Evolutionary conservation across 1,140 invertebrate species (phyloP).

Genomic region (Drosophila kikkawai): DNA sequence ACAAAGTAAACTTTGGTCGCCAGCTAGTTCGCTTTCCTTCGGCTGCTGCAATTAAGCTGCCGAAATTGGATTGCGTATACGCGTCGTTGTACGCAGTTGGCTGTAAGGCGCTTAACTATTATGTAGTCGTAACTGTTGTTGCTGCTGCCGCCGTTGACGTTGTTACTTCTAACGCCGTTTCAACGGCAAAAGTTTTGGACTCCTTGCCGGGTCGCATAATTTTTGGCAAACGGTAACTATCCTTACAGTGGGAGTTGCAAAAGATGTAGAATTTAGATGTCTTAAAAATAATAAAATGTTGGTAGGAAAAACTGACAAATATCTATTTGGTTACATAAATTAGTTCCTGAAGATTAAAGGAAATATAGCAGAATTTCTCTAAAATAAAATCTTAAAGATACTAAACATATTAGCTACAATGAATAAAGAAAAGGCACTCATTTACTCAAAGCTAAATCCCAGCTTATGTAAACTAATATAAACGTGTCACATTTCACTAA

Average conservation of each 20-base stretch:
- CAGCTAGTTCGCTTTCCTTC: slow-evolving; percentile 43
- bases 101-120: slow-evolving; percentile 70
- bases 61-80: slow-evolving; percentile 78
- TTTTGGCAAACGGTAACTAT: slow-evolving; percentile 30
- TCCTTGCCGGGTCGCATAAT: slow-evolving; percentile 18
- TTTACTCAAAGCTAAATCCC: background rate
- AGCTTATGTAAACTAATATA: background rate
- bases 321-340: background rate
- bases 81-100: slow-evolving; percentile 59
- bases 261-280: background rate
- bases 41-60: slow-evolving; percentile 66
- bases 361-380: background rate
- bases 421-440: background rate
- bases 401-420: background rate
- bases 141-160: slow-evolving; percentile 2
- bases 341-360: background rate
- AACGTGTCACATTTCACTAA: background rate
- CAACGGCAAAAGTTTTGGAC: slow-evolving; percentile 23
- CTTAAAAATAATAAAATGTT: background rate
- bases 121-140: slow-evolving; percentile 38
- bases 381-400: background rate
- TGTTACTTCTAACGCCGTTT: slow-evolving; percentile 13
- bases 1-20: slow-evolving; percentile 47
- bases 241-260: background rate
- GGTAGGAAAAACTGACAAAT: background rate